A percentile compares a stretch with the other conserved stretches of the same genome.
These are phyloP conservation scores for Ophiodon elongatus DNA, from an alignment of 2,113 vertebrate species.

Conservation along the genomic window DNA sequence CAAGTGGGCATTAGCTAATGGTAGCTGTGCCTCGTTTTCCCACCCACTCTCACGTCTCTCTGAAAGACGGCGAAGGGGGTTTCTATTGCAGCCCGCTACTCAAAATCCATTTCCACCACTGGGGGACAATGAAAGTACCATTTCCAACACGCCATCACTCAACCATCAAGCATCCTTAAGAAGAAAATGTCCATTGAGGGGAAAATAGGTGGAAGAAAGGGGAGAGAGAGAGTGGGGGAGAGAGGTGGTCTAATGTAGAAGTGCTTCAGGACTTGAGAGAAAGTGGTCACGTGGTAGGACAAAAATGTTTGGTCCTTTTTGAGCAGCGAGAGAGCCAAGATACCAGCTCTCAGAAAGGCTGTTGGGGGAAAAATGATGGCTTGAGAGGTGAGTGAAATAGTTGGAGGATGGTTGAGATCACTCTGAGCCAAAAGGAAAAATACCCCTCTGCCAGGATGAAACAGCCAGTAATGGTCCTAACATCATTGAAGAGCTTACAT, in stretches of 20 bases:
- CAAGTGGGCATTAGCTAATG: slow-evolving; percentile 87
- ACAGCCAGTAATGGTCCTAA: slow-evolving; percentile 79
- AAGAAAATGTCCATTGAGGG: slow-evolving; percentile 76
- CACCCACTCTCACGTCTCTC: slow-evolving; percentile 67
- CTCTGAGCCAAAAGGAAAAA: slow-evolving; percentile 79
- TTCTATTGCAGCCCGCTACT: slow-evolving; percentile 76
- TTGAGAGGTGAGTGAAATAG: slow-evolving; percentile 85
- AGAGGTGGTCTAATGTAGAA: slow-evolving; percentile 82
- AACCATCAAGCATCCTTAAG: slow-evolving; percentile 81
- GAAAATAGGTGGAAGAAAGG: slow-evolving; percentile 62
- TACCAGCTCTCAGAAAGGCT: slow-evolving; percentile 89
- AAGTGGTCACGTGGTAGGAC: slow-evolving; percentile 81
- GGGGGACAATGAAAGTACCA: slow-evolving; percentile 79
- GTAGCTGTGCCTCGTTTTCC: slow-evolving; percentile 72
- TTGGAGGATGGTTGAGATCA: slow-evolving; percentile 69
- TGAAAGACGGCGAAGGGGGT: slow-evolving; percentile 66
- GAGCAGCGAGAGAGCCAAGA: slow-evolving; percentile 85
- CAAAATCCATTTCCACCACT: slow-evolving; percentile 82
- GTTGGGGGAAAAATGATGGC: slow-evolving; percentile 84
- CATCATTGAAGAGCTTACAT: slow-evolving; percentile 74
- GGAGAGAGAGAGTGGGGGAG: slow-evolving; percentile 32
- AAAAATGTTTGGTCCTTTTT: slow-evolving; percentile 90
- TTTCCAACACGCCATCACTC: slow-evolving; percentile 67
- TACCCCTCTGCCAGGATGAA: slow-evolving; percentile 84
- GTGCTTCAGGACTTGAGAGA: slow-evolving; percentile 86